Conservation (phyloP, 2,113 vertebrate species). For the Cynocephalus volans region DNA sequence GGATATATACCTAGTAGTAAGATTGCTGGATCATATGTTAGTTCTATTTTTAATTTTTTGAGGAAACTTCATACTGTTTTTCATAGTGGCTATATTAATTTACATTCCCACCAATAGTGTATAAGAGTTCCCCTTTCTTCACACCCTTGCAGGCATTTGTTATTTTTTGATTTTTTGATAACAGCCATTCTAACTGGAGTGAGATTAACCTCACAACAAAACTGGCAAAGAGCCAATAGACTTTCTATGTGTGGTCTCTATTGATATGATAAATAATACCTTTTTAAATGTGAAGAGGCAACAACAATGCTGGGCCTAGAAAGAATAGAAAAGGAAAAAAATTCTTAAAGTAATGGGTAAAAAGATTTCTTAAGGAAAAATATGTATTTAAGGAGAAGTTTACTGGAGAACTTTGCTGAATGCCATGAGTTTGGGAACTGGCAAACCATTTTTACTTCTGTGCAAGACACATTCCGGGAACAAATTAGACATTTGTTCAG, state of each 20-base stretch:
- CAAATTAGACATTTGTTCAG: constrained; percentile 1
- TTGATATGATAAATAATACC: neutral
- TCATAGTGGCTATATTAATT: too few relatives aligned
- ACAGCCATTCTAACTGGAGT: too few relatives aligned
- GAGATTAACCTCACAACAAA: constrained; percentile 1
- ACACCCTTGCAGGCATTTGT: too few relatives aligned
- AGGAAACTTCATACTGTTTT: too few relatives aligned
- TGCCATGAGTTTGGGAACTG: neutral
- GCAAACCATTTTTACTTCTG: constrained; percentile 54
- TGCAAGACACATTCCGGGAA: neutral
- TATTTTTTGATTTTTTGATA: too few relatives aligned
- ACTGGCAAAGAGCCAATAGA: neutral
- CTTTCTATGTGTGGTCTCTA: neutral
- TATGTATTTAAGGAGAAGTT: neutral
- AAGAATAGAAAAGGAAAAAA: neutral
- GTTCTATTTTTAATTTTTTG: too few relatives aligned
- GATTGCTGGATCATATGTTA: too few relatives aligned
- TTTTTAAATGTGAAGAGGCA: neutral
- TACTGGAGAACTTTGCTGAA: constrained; percentile 35
- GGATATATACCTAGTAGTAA: too few relatives aligned
- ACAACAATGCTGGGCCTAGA: neutral
- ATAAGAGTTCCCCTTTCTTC: too few relatives aligned
- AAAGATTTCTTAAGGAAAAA: neutral
- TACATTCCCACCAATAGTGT: too few relatives aligned
- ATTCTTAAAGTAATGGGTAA: neutral